Percentiles rank a stretch among this genome's conserved stretches.
phyloP scores from a whole-genome alignment of 2,888 invertebrate species.

The Nebria salina region DNA sequence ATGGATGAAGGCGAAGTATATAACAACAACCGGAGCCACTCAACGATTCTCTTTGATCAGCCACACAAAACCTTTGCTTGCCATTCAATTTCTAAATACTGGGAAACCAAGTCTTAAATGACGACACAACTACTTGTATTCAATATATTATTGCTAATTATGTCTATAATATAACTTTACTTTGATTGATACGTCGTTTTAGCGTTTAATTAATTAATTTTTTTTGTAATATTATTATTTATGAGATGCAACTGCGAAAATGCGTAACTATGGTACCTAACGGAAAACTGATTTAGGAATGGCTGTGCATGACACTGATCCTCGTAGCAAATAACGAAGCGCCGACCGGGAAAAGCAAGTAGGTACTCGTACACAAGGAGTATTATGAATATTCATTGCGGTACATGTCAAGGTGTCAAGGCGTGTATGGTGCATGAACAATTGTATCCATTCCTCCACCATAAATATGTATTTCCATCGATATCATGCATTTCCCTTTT shows the following conservation, averaged over 20 bases:
- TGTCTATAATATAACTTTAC: no score
- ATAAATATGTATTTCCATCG: slow-evolving; percentile 27
- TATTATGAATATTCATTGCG: slow-evolving; percentile 12
- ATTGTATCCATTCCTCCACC: neutral
- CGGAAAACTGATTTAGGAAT: neutral
- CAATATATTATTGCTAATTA: no score
- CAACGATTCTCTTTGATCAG: slow-evolving; percentile 11
- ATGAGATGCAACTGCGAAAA: no score
- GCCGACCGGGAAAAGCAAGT: neutral
- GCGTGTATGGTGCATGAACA: slow-evolving; percentile 9
- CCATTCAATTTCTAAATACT: slow-evolving; percentile 2
- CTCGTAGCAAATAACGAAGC: neutral
- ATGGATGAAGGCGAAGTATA: neutral
- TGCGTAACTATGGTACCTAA: no score
- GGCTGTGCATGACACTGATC: neutral
- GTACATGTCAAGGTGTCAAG: neutral
- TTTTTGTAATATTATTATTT: no score
- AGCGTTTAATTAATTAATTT: no score
- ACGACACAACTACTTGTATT: neutral
- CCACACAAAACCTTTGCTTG: slow-evolving; percentile 3
- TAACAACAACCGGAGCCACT: slow-evolving; percentile 5
- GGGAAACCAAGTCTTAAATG: neutral
- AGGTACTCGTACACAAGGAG: no score
- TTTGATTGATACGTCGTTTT: no score
- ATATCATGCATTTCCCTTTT: slow-evolving; percentile 13